Conservation (phyloP, 1,140 invertebrate species). For the Acromyrmex heyeri region DNA sequence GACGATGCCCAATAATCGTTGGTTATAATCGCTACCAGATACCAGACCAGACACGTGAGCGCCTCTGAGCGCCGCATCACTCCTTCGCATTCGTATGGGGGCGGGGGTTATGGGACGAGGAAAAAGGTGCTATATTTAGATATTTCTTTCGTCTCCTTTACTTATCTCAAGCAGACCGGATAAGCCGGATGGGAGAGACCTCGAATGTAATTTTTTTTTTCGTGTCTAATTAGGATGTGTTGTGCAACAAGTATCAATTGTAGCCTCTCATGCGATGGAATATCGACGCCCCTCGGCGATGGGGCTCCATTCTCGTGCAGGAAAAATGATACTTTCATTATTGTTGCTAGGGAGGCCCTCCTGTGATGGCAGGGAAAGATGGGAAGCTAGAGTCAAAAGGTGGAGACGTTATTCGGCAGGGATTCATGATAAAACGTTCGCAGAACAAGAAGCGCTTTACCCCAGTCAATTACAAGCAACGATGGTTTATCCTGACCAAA, state of each 20-base stretch:
- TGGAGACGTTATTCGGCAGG: constrained; percentile 85
- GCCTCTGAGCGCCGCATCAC: background rate
- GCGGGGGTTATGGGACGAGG: constrained; percentile 5
- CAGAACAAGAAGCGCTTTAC: constrained; percentile 95
- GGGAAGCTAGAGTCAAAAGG: constrained; percentile 82
- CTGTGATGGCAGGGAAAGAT: constrained; percentile 83
- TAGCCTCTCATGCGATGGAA: background rate
- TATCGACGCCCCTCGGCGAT: background rate
- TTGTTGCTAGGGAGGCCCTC: constrained; percentile 73
- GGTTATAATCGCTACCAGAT: too few relatives aligned
- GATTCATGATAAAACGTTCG: constrained; percentile 94
- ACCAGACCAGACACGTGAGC: constrained; percentile 22
- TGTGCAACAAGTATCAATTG: constrained; percentile 35
- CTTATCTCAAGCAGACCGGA: background rate
- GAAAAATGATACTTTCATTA: constrained; percentile 34
- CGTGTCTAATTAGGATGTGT: background rate
- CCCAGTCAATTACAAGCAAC: constrained; percentile 93
- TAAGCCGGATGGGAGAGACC: background rate
- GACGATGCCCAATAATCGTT: too few relatives aligned
- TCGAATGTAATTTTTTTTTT: background rate
- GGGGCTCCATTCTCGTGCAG: background rate
- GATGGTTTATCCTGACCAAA: constrained; percentile 93
- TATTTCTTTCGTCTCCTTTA: constrained; percentile 8
- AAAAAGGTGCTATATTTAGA: constrained; percentile 58
- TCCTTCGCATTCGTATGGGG: background rate